Conservation (phyloP, 1,140 invertebrate genomes). For the Linepithema humile region DNA sequence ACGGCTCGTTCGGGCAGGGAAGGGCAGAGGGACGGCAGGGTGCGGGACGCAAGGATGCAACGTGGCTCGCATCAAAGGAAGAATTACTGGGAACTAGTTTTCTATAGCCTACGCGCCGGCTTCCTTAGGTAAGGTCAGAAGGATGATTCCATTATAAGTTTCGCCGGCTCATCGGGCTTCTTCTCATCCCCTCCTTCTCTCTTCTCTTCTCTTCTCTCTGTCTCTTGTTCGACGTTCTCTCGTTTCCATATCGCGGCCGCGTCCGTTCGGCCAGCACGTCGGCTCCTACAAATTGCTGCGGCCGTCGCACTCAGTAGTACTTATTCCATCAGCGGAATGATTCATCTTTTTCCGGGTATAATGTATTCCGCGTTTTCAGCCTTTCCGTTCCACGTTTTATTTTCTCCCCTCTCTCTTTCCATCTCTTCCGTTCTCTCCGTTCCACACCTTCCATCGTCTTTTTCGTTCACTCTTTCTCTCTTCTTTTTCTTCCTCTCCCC, state of each 20-base stretch:
- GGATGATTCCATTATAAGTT: slow-evolving; percentile 72
- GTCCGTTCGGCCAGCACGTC: slow-evolving; percentile 39
- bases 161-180: slow-evolving; percentile 22
- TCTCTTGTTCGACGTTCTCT: not conserved
- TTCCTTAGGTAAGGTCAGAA: slow-evolving; percentile 57
- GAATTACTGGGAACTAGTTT: slow-evolving; percentile 72
- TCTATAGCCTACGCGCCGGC: slow-evolving; percentile 57
- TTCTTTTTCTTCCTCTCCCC: not conserved
- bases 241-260: slow-evolving; percentile 29
- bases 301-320: slow-evolving; percentile 40
- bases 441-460: not conserved
- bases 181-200: not conserved
- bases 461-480: not conserved
- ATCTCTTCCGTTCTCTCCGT: not conserved
- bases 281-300: slow-evolving; percentile 50
- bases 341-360: slow-evolving; percentile 54
- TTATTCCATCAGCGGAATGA: slow-evolving; percentile 62
- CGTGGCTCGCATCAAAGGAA: slow-evolving; percentile 61
- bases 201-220: not conserved
- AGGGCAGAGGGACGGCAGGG: not conserved
- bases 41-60: slow-evolving; percentile 21
- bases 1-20: not conserved
- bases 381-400: slow-evolving; percentile 36
- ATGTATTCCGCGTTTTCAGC: slow-evolving; percentile 53
- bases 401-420: not conserved